Evolutionary conservation across 2,888 invertebrate genomes (phyloP), one percentile per base, ranked within the genome.

Genomic region (Phengaris alcon): DNA sequence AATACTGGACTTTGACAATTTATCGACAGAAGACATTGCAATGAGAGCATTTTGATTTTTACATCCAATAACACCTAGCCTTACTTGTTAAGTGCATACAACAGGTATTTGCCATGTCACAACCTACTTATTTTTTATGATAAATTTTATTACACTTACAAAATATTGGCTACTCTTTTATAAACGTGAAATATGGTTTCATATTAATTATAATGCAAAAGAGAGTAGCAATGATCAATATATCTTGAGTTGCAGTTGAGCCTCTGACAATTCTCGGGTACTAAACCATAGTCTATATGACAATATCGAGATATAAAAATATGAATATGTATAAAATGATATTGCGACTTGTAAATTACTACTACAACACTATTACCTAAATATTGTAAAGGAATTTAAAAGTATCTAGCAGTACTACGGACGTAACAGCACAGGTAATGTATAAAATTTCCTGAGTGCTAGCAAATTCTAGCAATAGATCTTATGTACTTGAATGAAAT

Each of bases 301-400:
- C 4, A 15, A 64, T 64, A 52, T 64, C 13, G 44, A 35, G 35
- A 64, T 64, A 64, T 64, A 64, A 64, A 64, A 64, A 44, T 64
- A 64, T 64, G 64, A 64, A 64, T 64, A 64, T 59, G 22, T 22
- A 59, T 44, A 64, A 64, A 64, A 64, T 64, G 35, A 64, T 64
- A 64, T 44, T 64, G 35, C 64, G 35, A 64, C 2, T 64, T 64
- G 35, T 59, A 5, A 4, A 59, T 48, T 48, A 59, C 15, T 15
- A 59, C 22, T 59, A 64, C 64, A 6, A 64, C 64, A 35, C 64
- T 64, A 35, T 64, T 35, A 64, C 12, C 64, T 64, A 64, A 44
- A 64, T 64, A 35, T 35, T 44, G 44, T 44, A 35, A 64, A 12
- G 35, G 22, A 35, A 12, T 35, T 64, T 64, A 9, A 9, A 59